phyloP scores from a whole-genome alignment of 92 coral and sea anemone genomes.

The Heteractis magnifica region DNA sequence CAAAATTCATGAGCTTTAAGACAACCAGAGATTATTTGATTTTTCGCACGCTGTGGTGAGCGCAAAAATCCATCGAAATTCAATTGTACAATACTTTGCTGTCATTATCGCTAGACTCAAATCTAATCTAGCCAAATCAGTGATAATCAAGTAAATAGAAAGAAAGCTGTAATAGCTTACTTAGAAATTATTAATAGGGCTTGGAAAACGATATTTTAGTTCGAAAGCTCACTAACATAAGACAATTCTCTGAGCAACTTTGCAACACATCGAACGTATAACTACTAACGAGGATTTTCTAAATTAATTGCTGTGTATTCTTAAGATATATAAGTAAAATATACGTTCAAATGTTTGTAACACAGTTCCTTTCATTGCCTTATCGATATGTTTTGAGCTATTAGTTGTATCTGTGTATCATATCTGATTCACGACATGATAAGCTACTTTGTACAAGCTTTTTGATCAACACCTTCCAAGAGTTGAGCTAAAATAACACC shows the following conservation, averaged over 20 bases:
- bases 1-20: slow-evolving; percentile 2
- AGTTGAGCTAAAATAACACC: neutral
- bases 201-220: neutral
- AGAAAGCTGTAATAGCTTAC: neutral
- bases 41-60: neutral
- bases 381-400: neutral
- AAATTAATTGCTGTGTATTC: neutral
- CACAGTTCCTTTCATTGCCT: neutral
- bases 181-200: neutral
- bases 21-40: neutral
- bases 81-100: neutral
- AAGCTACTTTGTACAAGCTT: neutral
- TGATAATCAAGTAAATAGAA: neutral
- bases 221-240: neutral
- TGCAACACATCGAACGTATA: neutral
- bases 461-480: neutral
- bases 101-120: neutral
- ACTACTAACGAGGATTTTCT: neutral
- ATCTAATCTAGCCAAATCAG: neutral
- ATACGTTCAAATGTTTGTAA: neutral
- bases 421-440: neutral
- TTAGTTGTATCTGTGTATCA: neutral
- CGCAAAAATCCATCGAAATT: neutral
- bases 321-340: neutral
- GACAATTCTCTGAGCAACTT: neutral